Percentiles rank a stretch among this genome's conserved stretches.
phyloP scores from a whole-genome alignment of 1,140 invertebrate species.

The Bombus consobrinus region DNA sequence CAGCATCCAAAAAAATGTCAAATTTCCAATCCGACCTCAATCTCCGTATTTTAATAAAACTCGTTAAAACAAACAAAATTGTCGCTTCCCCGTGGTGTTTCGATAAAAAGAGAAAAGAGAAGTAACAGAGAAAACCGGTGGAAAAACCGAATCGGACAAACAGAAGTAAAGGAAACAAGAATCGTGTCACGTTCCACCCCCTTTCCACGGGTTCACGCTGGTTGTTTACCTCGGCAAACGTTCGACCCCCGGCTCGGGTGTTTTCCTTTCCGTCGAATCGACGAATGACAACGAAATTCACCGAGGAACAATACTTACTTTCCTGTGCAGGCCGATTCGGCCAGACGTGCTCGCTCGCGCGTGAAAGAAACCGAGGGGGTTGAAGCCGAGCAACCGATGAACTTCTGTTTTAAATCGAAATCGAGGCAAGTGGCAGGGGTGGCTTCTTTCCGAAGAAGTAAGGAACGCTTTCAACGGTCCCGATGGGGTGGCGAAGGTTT shows the following conservation, averaged over 20 bases:
- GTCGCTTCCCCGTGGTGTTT: not conserved
- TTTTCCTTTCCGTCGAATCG: constrained; percentile 63
- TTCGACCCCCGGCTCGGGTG: not conserved
- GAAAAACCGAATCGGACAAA: not conserved
- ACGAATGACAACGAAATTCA: constrained; percentile 42
- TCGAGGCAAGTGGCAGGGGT: not conserved
- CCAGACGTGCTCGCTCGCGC: constrained; percentile 1
- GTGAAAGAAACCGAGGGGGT: constrained; percentile 26
- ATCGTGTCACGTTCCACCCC: constrained; percentile 13
- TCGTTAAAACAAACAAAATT: not conserved
- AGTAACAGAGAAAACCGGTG: no score
- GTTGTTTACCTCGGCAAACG: constrained; percentile 55
- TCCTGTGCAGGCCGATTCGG: constrained; percentile 9
- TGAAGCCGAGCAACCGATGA: constrained; percentile 18
- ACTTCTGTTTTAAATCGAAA: constrained; percentile 45
- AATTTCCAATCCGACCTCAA: not conserved
- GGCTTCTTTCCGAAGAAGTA: not conserved
- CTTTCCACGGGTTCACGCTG: constrained; percentile 17
- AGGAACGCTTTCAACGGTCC: not conserved
- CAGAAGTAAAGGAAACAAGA: not conserved
- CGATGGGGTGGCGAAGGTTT: not conserved
- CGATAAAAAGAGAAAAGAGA: not conserved
- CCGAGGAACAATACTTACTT: constrained; percentile 37
- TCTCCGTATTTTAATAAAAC: not conserved
- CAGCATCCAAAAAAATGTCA: not conserved